Evolutionary conservation across 2,888 invertebrate genomes (phyloP), one percentile per base, ranked within the genome.

Genomic region (Herminia tarsipennalis): DNA sequence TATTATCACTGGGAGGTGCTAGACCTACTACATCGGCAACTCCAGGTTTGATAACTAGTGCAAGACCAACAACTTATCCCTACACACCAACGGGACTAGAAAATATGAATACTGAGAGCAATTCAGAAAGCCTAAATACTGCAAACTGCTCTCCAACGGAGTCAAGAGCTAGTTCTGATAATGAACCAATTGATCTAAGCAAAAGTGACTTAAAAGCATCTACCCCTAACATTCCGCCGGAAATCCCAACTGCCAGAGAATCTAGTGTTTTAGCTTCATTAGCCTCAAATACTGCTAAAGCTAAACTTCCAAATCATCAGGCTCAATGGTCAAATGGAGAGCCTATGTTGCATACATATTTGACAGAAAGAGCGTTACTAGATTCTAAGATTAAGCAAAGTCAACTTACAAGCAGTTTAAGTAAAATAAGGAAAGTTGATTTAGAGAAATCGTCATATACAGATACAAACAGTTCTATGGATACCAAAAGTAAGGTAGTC

Each of bases 371-470:
- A 70, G 95, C 95, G 9, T 84, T 95, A 34, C 92, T 94, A 72
- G 94, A 95, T 73, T 93, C 94, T 24, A 94, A 94, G 79, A 94
- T 95, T 47, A 95, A 95, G 77, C 95, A 95, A 74, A 94, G 93
- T 56, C 94, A 94, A 73, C 78, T 91, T 40, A 83, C 86, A 28
- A 76, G 81, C 45, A 86, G 67, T 53, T 70, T 83, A 53, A 81
- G 76, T 50, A 89, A 86, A 78, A 55, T 78, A 48, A 83, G 79
- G 53, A 90, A 88, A 73, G 58, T 81, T 12, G 88, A 89, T 38
- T 34, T 80, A 17, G 87, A 86, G 56, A 81, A 79, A 33, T 54
- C 79, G n/a, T 64, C 73, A 9, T 78, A 70, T 32, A 62, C 65
- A 5, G 84, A 86, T 54, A 80, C 70, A 34, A 73, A 70, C 41